Base-by-base conservation (phyloP, 2,113 vertebrate species). In the Neolamprologus tretocephalus region DNA sequence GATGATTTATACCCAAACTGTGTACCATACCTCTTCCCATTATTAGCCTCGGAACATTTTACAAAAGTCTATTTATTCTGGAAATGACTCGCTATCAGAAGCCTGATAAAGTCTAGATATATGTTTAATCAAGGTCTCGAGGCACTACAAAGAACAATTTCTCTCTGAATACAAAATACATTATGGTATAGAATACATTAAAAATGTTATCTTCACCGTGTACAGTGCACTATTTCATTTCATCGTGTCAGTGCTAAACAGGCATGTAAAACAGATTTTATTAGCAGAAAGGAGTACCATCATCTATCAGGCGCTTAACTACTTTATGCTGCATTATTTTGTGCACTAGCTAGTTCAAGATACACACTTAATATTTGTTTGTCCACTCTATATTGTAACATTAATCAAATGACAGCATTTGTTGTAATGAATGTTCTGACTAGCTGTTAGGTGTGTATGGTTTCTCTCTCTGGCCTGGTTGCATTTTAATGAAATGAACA, bases 401-500 rank as follows among this genome's bases (percentile, higher is more conserved):
- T 91, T 68, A 88, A 92, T 90, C 86, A 83, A 47, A 28, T 83
- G 51, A 37, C 51, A 81, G 35, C 19, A 23, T 75, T 75, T 82
- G 78, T 33, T 49, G 28, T 80, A 90, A 80, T 81, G 35, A 78
- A 85, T 89, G 83, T 8, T 88, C 17, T 80, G 78, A 79, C 35
- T 57, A 33, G 58, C 84, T 55, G 55, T 89, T 78, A 35, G 31
- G 40, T 82, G 83, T 82, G 87, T 90, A 80, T 90, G 86, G 82
- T 85, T 90, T 92, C 75, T 80, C 53, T 55, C 35, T 92, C 88
- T 94, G 93, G 93, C 92, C 94, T 57, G 92, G 86, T 94, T 95
- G 82, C 92, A 95, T 96, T 92, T 90, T 94, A 93, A 96, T 94
- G 84, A 84, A 93, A 95, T 88, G 90, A 93, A 93, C 89, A 86